Percentiles rank a stretch among this genome's conserved stretches.
Evolutionary conservation across 2,888 invertebrate genomes (phyloP).

Genomic region (Noctuana brunneofusca): DNA sequence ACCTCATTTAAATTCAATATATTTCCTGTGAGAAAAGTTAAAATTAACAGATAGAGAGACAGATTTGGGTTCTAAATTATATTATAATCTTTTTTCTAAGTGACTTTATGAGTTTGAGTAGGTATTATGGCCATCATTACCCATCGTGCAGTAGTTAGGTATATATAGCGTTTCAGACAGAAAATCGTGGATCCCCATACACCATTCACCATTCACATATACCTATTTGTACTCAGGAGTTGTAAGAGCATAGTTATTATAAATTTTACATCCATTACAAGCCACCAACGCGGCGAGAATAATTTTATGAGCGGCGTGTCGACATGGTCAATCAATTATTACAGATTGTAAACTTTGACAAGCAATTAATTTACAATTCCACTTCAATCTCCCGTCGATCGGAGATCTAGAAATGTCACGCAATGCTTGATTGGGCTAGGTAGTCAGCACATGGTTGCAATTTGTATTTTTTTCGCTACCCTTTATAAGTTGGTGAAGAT

Average conservation of each 20-base stretch:
- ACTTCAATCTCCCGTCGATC: constrained; percentile 28
- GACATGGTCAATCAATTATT: constrained; percentile 32
- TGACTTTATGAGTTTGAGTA: too few relatives aligned
- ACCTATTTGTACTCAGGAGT: too few relatives aligned
- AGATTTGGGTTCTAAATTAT: too few relatives aligned
- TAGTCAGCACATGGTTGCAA: background rate
- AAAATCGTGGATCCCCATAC: too few relatives aligned
- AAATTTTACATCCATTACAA: background rate
- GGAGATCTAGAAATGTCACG: constrained; percentile 34
- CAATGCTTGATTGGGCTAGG: constrained; percentile 23
- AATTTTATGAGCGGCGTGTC: constrained; percentile 25
- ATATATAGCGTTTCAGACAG: too few relatives aligned
- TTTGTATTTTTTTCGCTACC: background rate
- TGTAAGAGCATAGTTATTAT: background rate
- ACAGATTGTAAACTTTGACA: constrained; percentile 33
- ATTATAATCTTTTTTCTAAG: too few relatives aligned
- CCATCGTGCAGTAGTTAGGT: too few relatives aligned
- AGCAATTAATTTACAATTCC: constrained; percentile 34
- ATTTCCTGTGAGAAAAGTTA: too few relatives aligned
- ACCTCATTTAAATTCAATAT: too few relatives aligned
- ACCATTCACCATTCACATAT: too few relatives aligned
- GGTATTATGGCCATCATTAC: too few relatives aligned
- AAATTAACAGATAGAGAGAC: too few relatives aligned
- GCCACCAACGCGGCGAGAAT: constrained; percentile 15
- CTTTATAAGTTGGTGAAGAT: background rate